Percentiles rank a stretch among this genome's conserved stretches.
phyloP scores from a whole-genome alignment of 1,140 invertebrate genomes.

The Scaptomyza graminum region DNA sequence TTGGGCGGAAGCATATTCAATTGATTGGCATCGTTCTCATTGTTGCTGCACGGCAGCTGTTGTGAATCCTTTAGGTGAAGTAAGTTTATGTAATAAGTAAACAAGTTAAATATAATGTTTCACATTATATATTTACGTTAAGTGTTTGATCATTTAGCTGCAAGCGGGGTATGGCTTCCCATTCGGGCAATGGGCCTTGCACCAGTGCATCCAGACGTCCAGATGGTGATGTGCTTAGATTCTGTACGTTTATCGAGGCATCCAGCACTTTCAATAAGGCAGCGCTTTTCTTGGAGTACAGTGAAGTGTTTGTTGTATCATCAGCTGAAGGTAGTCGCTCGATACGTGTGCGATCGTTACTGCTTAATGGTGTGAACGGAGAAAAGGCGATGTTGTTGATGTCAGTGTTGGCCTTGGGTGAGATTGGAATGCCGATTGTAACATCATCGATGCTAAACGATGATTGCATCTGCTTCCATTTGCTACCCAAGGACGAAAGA shows the following conservation, averaged over 20 bases:
- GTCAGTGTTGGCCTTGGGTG: constrained; percentile 25
- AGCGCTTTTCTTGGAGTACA: constrained; percentile 53
- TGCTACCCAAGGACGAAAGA: constrained; percentile 57
- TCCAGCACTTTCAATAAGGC: constrained; percentile 71
- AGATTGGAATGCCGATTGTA: constrained; percentile 1
- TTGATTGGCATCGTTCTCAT: constrained; percentile 40
- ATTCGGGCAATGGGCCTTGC: constrained; percentile 20
- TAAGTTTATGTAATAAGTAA: neutral
- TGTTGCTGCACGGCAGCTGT: neutral
- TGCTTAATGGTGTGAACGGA: constrained; percentile 51
- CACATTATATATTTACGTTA: constrained; percentile 31
- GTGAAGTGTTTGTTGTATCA: constrained; percentile 44
- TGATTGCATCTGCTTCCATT: constrained; percentile 74
- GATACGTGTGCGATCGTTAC: constrained; percentile 65
- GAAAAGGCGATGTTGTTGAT: constrained; percentile 8
- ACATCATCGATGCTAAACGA: constrained; percentile 59
- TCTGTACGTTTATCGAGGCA: constrained; percentile 66
- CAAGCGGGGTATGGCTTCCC: constrained; percentile 39
- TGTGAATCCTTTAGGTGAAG: constrained; percentile 35
- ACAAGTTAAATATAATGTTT: no score
- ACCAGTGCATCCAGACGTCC: constrained; percentile 74
- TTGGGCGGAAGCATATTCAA: constrained; percentile 14
- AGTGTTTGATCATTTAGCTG: constrained; percentile 57
- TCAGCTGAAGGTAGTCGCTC: constrained; percentile 35
- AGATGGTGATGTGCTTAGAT: constrained; percentile 78